Evolutionary conservation across 1,140 invertebrate species (phyloP).

Genomic region (Drosophila elegans): DNA sequence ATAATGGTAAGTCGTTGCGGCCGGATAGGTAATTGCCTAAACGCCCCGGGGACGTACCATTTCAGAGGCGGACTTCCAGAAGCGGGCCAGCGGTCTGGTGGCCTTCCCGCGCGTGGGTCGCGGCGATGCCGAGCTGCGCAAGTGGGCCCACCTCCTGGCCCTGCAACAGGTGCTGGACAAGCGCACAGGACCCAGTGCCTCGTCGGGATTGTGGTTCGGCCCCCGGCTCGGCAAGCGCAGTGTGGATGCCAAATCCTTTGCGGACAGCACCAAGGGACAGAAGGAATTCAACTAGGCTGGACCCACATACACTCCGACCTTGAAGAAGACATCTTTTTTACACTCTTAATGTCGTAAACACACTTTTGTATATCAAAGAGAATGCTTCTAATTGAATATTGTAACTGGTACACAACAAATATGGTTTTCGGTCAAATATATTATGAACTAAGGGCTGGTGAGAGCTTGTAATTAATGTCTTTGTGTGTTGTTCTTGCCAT

Average conservation of each 20-base stretch:
- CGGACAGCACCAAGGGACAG: slow-evolving; percentile 50
- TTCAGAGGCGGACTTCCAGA: slow-evolving; percentile 67
- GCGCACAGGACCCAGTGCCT: slow-evolving; percentile 79
- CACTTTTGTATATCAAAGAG: slow-evolving; percentile 32
- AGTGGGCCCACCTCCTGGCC: slow-evolving; percentile 77
- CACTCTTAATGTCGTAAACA: slow-evolving; percentile 11
- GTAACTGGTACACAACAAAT: slow-evolving; percentile 53
- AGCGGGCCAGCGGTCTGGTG: slow-evolving; percentile 85
- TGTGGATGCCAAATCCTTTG: slow-evolving; percentile 54
- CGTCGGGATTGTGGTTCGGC: slow-evolving; percentile 87
- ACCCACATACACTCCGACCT: neutral
- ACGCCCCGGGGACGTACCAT: slow-evolving; percentile 7
- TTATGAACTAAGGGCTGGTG: slow-evolving; percentile 68
- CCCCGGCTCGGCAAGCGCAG: slow-evolving; percentile 86
- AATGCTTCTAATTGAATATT: slow-evolving; percentile 57
- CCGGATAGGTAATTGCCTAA: slow-evolving; percentile 23
- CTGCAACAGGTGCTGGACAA: slow-evolving; percentile 78
- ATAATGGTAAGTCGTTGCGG: slow-evolving; percentile 66
- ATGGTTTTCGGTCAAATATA: slow-evolving; percentile 45
- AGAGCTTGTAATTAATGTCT: slow-evolving; percentile 60
- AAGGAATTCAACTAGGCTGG: slow-evolving; percentile 67
- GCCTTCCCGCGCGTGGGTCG: slow-evolving; percentile 87
- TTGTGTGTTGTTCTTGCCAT: slow-evolving; percentile 37
- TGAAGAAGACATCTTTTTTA: slow-evolving; percentile 7
- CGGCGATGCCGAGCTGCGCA: slow-evolving; percentile 80